A percentile compares a stretch with the other conserved stretches of the same genome.
Conservation (phyloP, 1,140 invertebrate species). For the Mya arenaria region DNA sequence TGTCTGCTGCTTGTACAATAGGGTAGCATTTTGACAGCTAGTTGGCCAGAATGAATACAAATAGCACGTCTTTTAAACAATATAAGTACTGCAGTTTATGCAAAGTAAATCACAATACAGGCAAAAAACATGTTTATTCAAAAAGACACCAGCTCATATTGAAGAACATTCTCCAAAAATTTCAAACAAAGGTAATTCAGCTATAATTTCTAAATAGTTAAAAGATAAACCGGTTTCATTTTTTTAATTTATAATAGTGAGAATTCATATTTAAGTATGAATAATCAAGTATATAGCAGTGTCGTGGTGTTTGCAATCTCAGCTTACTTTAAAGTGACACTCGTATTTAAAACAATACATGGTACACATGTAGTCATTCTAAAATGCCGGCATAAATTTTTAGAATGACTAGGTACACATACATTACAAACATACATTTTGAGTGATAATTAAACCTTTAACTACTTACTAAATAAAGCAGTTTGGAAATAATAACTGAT, state of each 20-base stretch:
- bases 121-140: slow-evolving; percentile 60
- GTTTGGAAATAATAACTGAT: too few relatives aligned
- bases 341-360: not conserved
- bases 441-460: too few relatives aligned
- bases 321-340: not conserved
- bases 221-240: not conserved
- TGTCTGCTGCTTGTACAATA: too few relatives aligned
- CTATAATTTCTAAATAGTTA: not conserved
- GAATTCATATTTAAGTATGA: not conserved
- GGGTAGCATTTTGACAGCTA: too few relatives aligned
- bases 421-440: too few relatives aligned
- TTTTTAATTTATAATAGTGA: not conserved
- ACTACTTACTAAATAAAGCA: too few relatives aligned
- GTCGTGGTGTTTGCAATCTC: not conserved
- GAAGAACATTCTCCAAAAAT: slow-evolving; percentile 43
- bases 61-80: slow-evolving; percentile 82
- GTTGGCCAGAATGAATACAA: too few relatives aligned
- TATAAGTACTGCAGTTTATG: slow-evolving; percentile 86
- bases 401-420: too few relatives aligned
- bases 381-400: too few relatives aligned
- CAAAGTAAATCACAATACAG: slow-evolving; percentile 53
- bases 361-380: too few relatives aligned
- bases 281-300: not conserved
- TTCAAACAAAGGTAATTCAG: slow-evolving; percentile 50
- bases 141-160: slow-evolving; percentile 55